A percentile compares a stretch with the other conserved stretches of the same genome.
phyloP scores from a whole-genome alignment of 2,797 vertebrate species.

The Cynodonichthys magdalenae region DNA sequence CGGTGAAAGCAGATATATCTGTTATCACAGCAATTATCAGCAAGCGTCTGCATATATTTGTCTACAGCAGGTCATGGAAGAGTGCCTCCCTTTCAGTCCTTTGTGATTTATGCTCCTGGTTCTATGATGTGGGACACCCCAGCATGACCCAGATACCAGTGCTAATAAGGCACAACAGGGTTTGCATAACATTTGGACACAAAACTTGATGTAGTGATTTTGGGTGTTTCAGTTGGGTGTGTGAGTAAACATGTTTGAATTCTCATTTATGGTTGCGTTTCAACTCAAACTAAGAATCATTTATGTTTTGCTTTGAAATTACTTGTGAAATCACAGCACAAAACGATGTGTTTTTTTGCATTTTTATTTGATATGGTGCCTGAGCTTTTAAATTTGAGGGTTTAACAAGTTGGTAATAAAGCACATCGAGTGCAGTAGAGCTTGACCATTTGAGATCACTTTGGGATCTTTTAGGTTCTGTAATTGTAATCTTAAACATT shows the following conservation, averaged over 20 bases:
- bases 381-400: neutral
- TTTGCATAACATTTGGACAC: constrained; percentile 61
- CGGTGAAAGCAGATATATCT: constrained; percentile 39
- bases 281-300: constrained; percentile 38
- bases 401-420: neutral
- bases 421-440: too few relatives aligned
- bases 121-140: constrained; percentile 64
- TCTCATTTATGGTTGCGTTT: constrained; percentile 17
- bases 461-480: too few relatives aligned
- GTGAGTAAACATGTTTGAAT: neutral
- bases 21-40: constrained; percentile 63
- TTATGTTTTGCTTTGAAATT: constrained; percentile 41
- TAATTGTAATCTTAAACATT: too few relatives aligned
- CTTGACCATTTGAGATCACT: too few relatives aligned
- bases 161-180: constrained; percentile 68
- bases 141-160: constrained; percentile 58
- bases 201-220: constrained; percentile 48
- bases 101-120: constrained; percentile 60
- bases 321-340: neutral
- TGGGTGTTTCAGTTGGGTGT: neutral
- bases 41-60: constrained; percentile 64
- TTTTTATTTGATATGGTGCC: too few relatives aligned
- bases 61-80: constrained; percentile 70
- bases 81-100: constrained; percentile 38
- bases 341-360: neutral